A percentile compares a stretch with the other conserved stretches of the same genome.
phyloP scores from a whole-genome alignment of 2,888 invertebrate species.

The Thumatha senex region DNA sequence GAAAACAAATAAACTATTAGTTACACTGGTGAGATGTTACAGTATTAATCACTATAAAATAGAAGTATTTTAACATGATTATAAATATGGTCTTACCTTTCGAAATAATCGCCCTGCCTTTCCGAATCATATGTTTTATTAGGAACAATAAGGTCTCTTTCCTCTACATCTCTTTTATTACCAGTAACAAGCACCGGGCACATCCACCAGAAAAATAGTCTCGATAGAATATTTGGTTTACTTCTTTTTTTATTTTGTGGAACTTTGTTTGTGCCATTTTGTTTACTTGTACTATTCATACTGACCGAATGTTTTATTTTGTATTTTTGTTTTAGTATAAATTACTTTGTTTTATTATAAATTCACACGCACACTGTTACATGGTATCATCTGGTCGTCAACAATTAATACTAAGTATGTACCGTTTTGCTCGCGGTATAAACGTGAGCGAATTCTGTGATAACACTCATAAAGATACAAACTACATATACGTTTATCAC shows the following conservation, averaged over 20 bases:
- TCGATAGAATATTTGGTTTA: constrained; percentile 66
- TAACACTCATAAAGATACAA: constrained; percentile 35
- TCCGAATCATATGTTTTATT: constrained; percentile 85
- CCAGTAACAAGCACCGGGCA: constrained; percentile 80
- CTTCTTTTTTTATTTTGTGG: constrained; percentile 38
- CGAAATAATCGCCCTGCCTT: constrained; percentile 82
- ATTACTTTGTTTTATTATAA: constrained; percentile 3
- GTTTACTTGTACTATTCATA: constrained; percentile 18
- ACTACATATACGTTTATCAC: constrained; percentile 18
- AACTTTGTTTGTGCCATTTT: constrained; percentile 13
- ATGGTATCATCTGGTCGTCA: constrained; percentile 12
- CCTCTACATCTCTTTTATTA: constrained; percentile 83
- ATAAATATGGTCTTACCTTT: constrained; percentile 64
- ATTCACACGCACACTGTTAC: constrained; percentile 10
- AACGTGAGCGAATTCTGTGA: constrained; percentile 19
- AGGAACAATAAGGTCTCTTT: constrained; percentile 85
- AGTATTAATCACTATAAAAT: too few relatives aligned
- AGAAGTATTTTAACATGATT: neutral
- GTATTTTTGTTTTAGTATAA: constrained; percentile 7
- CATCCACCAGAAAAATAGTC: constrained; percentile 74
- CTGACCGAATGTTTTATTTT: neutral
- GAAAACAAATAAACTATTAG: too few relatives aligned
- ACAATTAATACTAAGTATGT: constrained; percentile 18
- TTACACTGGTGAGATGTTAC: too few relatives aligned
- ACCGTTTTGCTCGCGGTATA: constrained; percentile 4